phyloP scores from a whole-genome alignment of 2,797 vertebrate genomes.

The Enteromius fasciolatus region DNA sequence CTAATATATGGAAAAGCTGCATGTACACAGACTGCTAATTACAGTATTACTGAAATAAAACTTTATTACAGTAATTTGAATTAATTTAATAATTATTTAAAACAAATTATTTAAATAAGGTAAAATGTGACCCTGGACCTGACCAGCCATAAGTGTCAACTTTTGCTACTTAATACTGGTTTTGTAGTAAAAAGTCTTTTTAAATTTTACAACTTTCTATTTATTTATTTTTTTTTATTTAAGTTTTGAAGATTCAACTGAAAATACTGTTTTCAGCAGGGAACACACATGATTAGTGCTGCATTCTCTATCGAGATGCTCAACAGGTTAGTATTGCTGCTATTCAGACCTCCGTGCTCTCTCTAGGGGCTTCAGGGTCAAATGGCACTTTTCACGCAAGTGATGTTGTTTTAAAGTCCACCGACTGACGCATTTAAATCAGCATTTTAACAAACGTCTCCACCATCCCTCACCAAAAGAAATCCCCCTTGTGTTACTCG shows the following conservation, averaged over 20 bases:
- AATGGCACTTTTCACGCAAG: conserved; percentile 48
- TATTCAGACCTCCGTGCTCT: conserved; percentile 48
- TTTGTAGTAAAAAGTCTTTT: background rate
- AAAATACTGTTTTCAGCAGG: background rate
- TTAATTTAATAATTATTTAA: too few species aligned
- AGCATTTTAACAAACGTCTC: conserved; percentile 78
- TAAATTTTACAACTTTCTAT: background rate
- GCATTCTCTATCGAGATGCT: conserved; percentile 13
- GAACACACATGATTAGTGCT: background rate
- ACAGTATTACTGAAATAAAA: too few species aligned
- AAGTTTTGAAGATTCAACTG: background rate
- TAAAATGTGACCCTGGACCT: too few species aligned
- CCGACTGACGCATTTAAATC: conserved; percentile 70
- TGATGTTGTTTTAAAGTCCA: conserved; percentile 47
- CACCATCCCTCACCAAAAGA: conserved; percentile 68
- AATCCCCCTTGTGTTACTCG: conserved; percentile 70
- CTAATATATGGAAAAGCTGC: background rate
- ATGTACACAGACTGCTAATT: background rate
- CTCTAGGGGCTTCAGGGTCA: conserved; percentile 53
- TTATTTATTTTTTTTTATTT: background rate
- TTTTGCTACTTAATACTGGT: background rate
- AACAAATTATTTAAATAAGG: too few species aligned
- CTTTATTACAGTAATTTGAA: too few species aligned
- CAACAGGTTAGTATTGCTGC: conserved; percentile 45
- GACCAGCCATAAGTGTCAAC: too few species aligned